Evolutionary conservation across 92 coral and sea anemone genomes (phyloP).

Genomic region (Epizoanthus ramosus): DNA sequence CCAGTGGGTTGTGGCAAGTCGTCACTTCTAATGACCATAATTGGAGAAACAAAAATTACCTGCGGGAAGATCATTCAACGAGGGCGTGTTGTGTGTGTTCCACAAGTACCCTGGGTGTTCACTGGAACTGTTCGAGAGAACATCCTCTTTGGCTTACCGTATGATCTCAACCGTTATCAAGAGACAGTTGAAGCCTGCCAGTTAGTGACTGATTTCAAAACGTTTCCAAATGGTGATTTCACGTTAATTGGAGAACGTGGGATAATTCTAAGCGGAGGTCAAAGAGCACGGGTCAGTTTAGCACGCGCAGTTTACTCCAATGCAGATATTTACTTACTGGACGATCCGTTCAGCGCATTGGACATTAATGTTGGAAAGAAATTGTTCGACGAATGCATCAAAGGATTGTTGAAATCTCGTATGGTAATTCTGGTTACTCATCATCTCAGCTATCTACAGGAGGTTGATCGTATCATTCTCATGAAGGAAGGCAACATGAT

Average conservation of each 20-base stretch:
- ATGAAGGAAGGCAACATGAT: conserved; percentile 38
- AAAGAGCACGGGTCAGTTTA: conserved; percentile 41
- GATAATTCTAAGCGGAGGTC: conserved; percentile 36
- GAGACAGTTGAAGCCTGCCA: conserved; percentile 30
- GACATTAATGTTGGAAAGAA: conserved; percentile 27
- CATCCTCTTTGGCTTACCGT: conserved; percentile 29
- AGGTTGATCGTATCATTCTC: conserved; percentile 22
- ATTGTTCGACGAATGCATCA: conserved; percentile 24
- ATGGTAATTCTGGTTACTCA: conserved; percentile 31
- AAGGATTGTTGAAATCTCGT: conserved; percentile 9
- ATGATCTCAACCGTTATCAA: conserved; percentile 27
- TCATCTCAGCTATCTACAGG: conserved; percentile 26
- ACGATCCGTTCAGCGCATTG: conserved; percentile 36
- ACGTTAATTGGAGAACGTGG: conserved; percentile 42
- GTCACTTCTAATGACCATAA: conserved; percentile 23
- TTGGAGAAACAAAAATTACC: conserved; percentile 33
- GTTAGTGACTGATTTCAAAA: conserved; percentile 16
- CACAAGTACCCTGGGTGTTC: conserved; percentile 41
- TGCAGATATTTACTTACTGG: conserved; percentile 31
- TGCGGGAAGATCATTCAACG: conserved; percentile 12
- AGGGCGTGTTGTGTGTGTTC: conserved; percentile 22
- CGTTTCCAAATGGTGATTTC: conserved; percentile 14
- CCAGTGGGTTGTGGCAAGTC: conserved; percentile 42
- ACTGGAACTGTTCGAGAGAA: conserved; percentile 41
- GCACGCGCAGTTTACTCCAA: conserved; percentile 32